A percentile compares a stretch with the other conserved stretches of the same genome.
Conservation (phyloP, 2,797 vertebrate species). For the Megaceryle alcyon region DNA sequence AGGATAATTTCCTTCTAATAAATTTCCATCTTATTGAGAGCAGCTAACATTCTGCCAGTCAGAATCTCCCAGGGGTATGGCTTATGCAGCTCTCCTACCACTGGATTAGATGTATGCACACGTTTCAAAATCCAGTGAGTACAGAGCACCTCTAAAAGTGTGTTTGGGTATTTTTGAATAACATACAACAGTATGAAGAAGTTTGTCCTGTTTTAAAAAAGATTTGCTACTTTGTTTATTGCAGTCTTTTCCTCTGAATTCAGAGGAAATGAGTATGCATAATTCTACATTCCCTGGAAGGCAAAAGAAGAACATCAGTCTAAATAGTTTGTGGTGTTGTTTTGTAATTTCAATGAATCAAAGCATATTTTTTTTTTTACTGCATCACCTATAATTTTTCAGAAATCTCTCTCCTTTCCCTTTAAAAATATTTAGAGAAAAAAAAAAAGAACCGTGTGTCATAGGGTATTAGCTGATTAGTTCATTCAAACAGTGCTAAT, state of each 20-base stretch:
- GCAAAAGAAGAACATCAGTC: slow-evolving; percentile 5
- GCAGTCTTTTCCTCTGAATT: background rate
- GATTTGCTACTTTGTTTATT: background rate
- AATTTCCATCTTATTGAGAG: slow-evolving; percentile 71
- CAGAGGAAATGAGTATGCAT: slow-evolving; percentile 39
- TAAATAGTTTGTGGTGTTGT: slow-evolving; percentile 29
- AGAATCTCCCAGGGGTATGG: slow-evolving; percentile 52
- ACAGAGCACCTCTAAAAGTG: background rate
- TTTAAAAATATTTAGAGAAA: slow-evolving; percentile 53
- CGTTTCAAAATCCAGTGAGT: background rate
- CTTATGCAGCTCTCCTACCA: background rate
- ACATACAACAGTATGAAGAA: background rate
- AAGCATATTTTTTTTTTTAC: background rate
- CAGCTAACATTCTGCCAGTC: slow-evolving; percentile 50
- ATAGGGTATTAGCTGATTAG: slow-evolving; percentile 54
- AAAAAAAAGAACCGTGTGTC: slow-evolving; percentile 25
- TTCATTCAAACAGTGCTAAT: slow-evolving; percentile 50
- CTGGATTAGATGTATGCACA: slow-evolving; percentile 25
- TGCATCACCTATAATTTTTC: slow-evolving; percentile 20
- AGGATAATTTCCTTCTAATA: slow-evolving; percentile 78
- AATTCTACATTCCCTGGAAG: slow-evolving; percentile 38
- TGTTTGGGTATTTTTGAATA: background rate
- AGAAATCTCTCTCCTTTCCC: slow-evolving; percentile 15
- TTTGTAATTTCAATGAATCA: slow-evolving; percentile 44
- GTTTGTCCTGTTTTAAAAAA: background rate